phyloP scores from a whole-genome alignment of 2,113 vertebrate species.

The Hippocampus zosterae region DNA sequence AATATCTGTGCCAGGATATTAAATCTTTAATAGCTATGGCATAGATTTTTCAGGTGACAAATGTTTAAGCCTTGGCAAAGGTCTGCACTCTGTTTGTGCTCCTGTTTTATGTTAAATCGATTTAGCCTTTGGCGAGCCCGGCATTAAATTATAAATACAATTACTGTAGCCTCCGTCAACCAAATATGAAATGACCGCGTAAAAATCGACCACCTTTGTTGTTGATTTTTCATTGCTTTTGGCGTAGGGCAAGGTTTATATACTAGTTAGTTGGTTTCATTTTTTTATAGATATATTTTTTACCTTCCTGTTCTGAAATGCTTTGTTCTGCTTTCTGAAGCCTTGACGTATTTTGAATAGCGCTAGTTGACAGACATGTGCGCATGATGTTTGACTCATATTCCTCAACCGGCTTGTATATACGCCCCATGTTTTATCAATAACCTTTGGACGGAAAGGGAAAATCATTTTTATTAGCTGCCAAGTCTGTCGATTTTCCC shows the following conservation, averaged over 20 bases:
- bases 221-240: background rate
- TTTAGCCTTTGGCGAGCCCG: background rate
- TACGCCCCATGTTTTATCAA: background rate
- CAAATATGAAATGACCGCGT: constrained; percentile 1
- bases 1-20: background rate
- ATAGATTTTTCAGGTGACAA: background rate
- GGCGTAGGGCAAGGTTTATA: background rate
- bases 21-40: background rate
- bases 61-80: background rate
- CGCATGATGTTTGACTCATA: background rate
- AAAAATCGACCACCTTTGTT: background rate
- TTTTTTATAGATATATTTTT: background rate
- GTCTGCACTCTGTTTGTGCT: background rate
- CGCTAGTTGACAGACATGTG: background rate
- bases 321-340: background rate
- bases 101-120: background rate
- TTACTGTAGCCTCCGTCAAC: background rate
- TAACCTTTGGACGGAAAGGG: background rate
- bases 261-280: background rate
- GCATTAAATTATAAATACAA: constrained; percentile 1
- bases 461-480: background rate
- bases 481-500: background rate
- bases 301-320: background rate
- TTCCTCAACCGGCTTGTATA: background rate
- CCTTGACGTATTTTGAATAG: background rate